phyloP scores from a whole-genome alignment of 2,113 vertebrate genomes.

The Pungitius pungitius region DNA sequence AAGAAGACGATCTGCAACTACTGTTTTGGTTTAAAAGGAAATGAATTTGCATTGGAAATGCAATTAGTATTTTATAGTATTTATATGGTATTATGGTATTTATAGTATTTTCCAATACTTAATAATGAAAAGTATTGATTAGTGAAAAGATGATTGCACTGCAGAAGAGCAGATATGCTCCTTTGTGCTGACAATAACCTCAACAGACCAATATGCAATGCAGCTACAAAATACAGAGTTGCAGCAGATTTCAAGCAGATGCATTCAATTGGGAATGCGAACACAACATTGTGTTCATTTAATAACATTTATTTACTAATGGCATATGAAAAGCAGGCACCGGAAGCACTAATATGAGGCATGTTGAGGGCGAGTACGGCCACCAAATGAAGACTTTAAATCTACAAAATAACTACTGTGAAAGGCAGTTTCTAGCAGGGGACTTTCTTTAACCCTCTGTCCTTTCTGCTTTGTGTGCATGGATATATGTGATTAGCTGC shows the following conservation, averaged over 20 bases:
- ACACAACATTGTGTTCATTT: background rate
- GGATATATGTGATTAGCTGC: conserved; percentile 14
- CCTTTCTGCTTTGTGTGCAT: conserved; percentile 11
- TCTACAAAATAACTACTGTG: background rate
- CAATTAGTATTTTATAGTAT: too few relatives aligned
- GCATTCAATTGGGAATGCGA: background rate
- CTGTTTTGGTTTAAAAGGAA: background rate
- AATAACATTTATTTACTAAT: too few relatives aligned
- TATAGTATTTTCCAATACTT: background rate
- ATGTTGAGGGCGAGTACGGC: background rate
- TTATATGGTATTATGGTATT: too few relatives aligned
- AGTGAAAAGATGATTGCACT: background rate
- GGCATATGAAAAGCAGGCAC: background rate
- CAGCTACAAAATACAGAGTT: background rate
- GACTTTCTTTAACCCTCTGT: background rate
- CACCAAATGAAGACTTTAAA: background rate
- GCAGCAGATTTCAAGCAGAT: background rate
- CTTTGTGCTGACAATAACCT: background rate
- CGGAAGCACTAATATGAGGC: background rate
- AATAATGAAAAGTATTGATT: background rate
- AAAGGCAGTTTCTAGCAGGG: background rate
- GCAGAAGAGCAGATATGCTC: background rate
- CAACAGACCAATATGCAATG: conserved; percentile 3
- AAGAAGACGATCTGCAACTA: background rate
- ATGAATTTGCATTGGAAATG: background rate